Evolutionary conservation across 2,888 invertebrate genomes (phyloP), one percentile per base, ranked within the genome.

Genomic region (Apamea monoglypha): DNA sequence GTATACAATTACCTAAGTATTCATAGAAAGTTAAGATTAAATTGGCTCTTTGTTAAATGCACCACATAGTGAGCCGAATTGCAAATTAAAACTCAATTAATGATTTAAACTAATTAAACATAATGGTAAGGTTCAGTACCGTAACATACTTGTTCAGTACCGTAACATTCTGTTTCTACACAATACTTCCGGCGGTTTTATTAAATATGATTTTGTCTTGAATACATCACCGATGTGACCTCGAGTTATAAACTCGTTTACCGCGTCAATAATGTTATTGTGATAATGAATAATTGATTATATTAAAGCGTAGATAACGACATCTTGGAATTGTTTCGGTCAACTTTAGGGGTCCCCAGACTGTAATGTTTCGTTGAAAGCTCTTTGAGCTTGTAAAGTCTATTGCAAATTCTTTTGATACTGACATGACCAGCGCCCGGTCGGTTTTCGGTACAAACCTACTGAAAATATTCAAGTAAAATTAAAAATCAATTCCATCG

Each of bases 181-280:
- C n/a, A 70, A 53, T 76, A 75, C 72, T 75, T 81, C 86, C 71
- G 50, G 32, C 56, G 14, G 12, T 61, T 82, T 56, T 50, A 68
- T 76, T 64, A 56, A 66, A 68, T 74, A 72, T 44, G 44, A 63
- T 74, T 68, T 76, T n/a, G 18, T 66, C 44, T 67, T 74, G 18
- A 76, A 64, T 47, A 47, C 70, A 29, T 74, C 47, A 68, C 56
- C 61, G 16, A 25, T 66, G 2, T 76, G 78, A 72, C 87, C 82
- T 87, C 70, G 75, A 18, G 56, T 47, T 80, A 47, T 25, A 71
- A 88, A 88, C 80, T 72, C 25, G 87, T 87, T 79, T 74, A 69
- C 64, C 50, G 47, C 56, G 78, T 66, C 68, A 74, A 69, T 78
- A 76, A 59, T 73, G 53, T 71, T 66, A 74, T 73, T 64, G 76